Base-by-base conservation (phyloP, 2,113 vertebrate genomes). In the Octodon degus region DNA sequence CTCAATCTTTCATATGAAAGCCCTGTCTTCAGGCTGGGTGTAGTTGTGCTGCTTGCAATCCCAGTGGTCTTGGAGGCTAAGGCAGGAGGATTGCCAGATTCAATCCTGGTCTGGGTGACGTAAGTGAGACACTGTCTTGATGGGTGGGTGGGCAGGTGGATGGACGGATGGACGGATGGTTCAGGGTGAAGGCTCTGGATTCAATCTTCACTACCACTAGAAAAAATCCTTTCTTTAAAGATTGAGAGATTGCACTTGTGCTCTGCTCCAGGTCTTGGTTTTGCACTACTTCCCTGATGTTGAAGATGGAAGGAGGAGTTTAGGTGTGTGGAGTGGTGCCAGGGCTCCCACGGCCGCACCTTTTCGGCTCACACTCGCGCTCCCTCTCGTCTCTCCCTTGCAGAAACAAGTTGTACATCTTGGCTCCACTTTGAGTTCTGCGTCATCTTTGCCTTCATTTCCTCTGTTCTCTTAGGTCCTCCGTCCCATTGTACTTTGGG, bases 361-460 rank as follows among this genome's bases (percentile, higher is more conserved):
- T 72, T 68, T 91, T 83, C 62, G 50, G 14, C 14, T 11, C 53
- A 88, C 77, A 17, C 79, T 43, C 30, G 16, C 14, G 85, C 24
- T 24, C 76, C 76, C 13, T 65, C 70, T 85, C 2, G 19, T 58
- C 63, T 93, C 74, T 58, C 14, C 40, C 86, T 94, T 84, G 62
- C 37, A n/a, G 25, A 43, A 30, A 24, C 65, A 60, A 67, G 32
- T 72, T 43, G 62, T 16, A 72, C 0, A 37, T 24, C 53, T 82
- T 58, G 67, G 93, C 93, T 93, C 50, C 89, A 87, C 82, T 87
- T 53, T 80, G 84, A 86, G 72, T 88, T 95, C 80, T 94, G 86
- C 79, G 32, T 84, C 43, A 83, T 63, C 53, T 85, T 62, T 82
- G 43, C 47, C 91, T 84, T 96, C 94, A 67, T 95, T 96, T 95